Conservation (phyloP, 35 echinoderm and acorn worm genomes). For the Acanthaster planci region DNA sequence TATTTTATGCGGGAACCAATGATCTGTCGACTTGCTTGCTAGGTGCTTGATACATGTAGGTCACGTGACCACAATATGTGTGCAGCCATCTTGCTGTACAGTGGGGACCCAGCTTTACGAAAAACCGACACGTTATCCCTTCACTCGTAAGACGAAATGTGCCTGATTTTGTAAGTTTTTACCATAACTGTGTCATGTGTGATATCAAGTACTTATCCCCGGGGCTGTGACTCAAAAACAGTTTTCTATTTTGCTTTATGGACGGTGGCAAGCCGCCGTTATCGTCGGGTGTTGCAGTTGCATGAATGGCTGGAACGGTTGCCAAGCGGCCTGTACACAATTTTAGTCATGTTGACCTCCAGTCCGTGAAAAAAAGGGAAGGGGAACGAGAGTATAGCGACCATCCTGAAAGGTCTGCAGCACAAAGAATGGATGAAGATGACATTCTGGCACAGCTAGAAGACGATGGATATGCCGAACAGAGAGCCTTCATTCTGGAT, state of each 20-base stretch:
- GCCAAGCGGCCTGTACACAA: conserved; percentile 88
- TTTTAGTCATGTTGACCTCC: conserved; percentile 63
- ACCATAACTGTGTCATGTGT: background rate
- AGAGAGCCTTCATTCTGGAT: conserved; percentile 79
- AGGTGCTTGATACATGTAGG: too few species aligned
- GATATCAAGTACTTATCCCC: background rate
- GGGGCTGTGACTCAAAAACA: background rate
- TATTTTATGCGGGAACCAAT: background rate
- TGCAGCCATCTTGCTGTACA: conserved; percentile 30
- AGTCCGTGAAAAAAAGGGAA: conserved; percentile 52
- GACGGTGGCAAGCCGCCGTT: background rate
- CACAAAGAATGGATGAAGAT: conserved; percentile 95
- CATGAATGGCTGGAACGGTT: conserved; percentile 94
- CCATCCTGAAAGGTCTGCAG: conserved; percentile 15
- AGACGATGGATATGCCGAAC: conserved; percentile 72
- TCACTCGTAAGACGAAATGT: background rate
- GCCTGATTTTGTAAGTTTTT: background rate
- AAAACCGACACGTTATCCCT: background rate
- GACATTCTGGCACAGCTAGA: conserved; percentile 82
- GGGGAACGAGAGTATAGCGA: conserved; percentile 9
- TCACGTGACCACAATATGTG: conserved; percentile 43
- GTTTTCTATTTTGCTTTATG: background rate
- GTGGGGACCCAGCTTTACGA: background rate
- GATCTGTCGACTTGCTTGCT: conserved; percentile 12
- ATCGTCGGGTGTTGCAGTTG: conserved; percentile 27